Evolutionary conservation across 1,140 invertebrate genomes (phyloP).

Genomic region (Pogonus chalceus): DNA sequence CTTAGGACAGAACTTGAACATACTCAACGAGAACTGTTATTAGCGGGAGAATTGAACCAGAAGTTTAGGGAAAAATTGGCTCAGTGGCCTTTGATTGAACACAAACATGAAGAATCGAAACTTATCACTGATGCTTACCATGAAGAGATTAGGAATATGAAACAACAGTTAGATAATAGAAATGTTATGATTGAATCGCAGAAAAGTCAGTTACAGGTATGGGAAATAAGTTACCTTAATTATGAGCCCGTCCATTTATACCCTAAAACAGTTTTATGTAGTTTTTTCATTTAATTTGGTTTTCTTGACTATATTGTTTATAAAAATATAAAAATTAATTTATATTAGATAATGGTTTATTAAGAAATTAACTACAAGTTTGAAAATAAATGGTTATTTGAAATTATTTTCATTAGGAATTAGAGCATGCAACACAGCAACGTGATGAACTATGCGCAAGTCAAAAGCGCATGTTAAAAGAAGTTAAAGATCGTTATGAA

Average conservation of each 20-base stretch:
- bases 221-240: conserved; percentile 10
- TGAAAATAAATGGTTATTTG: background rate
- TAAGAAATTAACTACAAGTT: conserved; percentile 37
- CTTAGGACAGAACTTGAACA: conserved; percentile 30
- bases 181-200: conserved; percentile 4
- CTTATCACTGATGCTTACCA: conserved; percentile 36
- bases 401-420: conserved; percentile 22
- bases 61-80: conserved; percentile 39
- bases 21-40: conserved; percentile 33
- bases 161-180: conserved; percentile 21
- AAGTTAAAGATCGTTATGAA: conserved; percentile 42
- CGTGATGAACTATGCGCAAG: conserved; percentile 40
- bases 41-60: conserved; percentile 39
- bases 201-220: conserved; percentile 1
- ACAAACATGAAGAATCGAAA: conserved; percentile 34
- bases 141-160: conserved; percentile 37
- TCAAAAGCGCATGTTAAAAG: conserved; percentile 41
- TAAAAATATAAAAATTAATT: too few species aligned
- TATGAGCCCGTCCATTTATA: background rate
- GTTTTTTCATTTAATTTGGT: too few species aligned
- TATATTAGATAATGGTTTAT: too few species aligned
- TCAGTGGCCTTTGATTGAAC: conserved; percentile 31
- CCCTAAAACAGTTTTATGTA: background rate
- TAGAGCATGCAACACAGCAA: conserved; percentile 37
- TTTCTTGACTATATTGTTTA: too few species aligned